These are phyloP conservation scores for Oryzias melastigma DNA, from an alignment of 2,113 vertebrate genomes.

Conservation along the genomic window DNA sequence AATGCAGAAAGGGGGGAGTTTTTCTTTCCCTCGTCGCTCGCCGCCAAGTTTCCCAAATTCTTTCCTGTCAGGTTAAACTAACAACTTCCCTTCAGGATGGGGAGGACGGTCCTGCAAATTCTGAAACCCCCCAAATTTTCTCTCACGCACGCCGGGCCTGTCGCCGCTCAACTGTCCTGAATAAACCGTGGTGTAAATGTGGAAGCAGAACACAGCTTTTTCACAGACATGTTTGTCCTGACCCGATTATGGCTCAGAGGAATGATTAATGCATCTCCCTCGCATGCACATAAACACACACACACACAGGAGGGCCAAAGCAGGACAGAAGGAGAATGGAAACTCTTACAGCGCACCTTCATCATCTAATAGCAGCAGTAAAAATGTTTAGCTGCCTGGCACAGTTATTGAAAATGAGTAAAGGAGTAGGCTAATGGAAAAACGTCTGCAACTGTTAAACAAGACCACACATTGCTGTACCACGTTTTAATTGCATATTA, in stretches of 20 bases:
- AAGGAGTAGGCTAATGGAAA: conserved; percentile 50
- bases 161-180: conserved; percentile 5
- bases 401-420: conserved; percentile 52
- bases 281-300: conserved; percentile 8
- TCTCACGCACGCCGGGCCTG: conserved; percentile 35
- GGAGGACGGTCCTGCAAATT: conserved; percentile 74
- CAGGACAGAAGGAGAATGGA: conserved; percentile 59
- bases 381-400: conserved; percentile 57
- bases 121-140: conserved; percentile 51
- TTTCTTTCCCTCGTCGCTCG: conserved; percentile 61
- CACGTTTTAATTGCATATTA: conserved; percentile 33
- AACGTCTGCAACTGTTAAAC: conserved; percentile 43
- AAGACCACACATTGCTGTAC: conserved; percentile 33
- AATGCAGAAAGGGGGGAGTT: conserved; percentile 56
- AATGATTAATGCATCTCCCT: conserved; percentile 67
- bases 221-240: conserved; percentile 52
- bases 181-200: conserved; percentile 9
- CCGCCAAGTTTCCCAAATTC: conserved; percentile 81
- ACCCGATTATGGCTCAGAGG: conserved; percentile 47
- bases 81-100: conserved; percentile 86
- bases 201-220: conserved; percentile 20
- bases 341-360: conserved; percentile 64
- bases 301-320: conserved; percentile 25
- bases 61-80: conserved; percentile 89
- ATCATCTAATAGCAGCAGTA: conserved; percentile 60